Evolutionary conservation across 1,140 invertebrate species (phyloP), one percentile per base, ranked within the genome.

Genomic region (Scaptomyza hsui): DNA sequence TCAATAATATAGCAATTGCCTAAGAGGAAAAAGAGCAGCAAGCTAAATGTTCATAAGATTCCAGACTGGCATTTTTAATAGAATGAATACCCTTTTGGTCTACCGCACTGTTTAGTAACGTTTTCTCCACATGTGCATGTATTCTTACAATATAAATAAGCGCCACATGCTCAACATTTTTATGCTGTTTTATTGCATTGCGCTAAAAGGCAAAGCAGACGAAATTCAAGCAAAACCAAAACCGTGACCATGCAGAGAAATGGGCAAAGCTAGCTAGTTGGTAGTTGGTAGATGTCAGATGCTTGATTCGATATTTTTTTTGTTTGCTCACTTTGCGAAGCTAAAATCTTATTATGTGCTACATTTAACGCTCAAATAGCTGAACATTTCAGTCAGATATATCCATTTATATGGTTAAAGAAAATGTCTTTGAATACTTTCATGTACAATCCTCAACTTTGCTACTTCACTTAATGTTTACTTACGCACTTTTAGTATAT

Each of bases 181-280:
- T 86, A 86, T 86, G 82, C 81, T 81, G 82, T 86, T 86, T 86
- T 86, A 86, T 86, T 86, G 74, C 81, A 81, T 65, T 88, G 73
- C 74, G 65, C 74, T 85, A 86, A 85, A 77, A 85, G 80, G 76
- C 76, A 70, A 73, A 55, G 52, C 52, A 71, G 65, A 71, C 62
- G 62, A 71, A 65, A 45, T 45, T 41, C 44, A 47, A 63, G 51
- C 53, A 57, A 72, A 52, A 60, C 52, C 48, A 32, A 29, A 44
- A 49, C 42, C 72, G 41, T 59, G 39, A 39, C 63, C 44, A 42
- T 49, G 16, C 16, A 41, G 39, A 32, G 12, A 37, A 37, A 37
- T 37, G 32, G 29, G 29, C n/a, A n/a, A 24, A 24, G 24, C 9
- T n/a, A n/a, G 32, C 32, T 9, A 29, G 37, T 9, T 19, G 41